phyloP scores from a whole-genome alignment of 2,797 vertebrate genomes.

The Tadarida brasiliensis region DNA sequence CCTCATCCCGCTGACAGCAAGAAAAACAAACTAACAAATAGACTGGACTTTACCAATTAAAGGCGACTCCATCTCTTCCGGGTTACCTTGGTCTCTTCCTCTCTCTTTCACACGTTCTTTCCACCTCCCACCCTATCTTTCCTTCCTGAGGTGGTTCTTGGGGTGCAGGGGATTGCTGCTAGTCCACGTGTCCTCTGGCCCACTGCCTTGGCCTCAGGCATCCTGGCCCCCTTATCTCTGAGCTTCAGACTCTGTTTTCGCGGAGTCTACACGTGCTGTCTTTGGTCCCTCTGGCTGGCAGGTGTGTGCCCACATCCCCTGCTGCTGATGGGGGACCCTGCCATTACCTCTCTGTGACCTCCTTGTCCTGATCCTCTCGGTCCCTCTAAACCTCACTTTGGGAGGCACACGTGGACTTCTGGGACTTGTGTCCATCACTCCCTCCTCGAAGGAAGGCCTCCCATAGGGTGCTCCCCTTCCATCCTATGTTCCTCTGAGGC shows the following conservation, averaged over 20 bases:
- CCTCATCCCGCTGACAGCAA: background rate
- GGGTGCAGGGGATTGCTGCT: background rate
- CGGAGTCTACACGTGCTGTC: background rate
- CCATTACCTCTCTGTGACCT: background rate
- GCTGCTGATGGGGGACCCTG: background rate
- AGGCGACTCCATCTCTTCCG: background rate
- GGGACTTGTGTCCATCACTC: background rate
- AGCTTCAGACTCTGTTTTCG: background rate
- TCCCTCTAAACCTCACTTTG: background rate
- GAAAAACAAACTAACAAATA: background rate
- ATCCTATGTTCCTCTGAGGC: accelerated
- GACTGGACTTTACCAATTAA: background rate
- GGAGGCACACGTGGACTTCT: background rate
- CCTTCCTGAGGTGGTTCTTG: background rate
- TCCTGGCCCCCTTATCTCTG: background rate
- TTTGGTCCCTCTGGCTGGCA: background rate
- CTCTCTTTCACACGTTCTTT: background rate
- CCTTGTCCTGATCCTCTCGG: background rate
- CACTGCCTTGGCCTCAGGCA: background rate
- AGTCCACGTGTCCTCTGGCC: background rate
- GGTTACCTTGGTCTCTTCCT: background rate
- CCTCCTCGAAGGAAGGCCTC: background rate
- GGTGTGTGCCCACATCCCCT: background rate
- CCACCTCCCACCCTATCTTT: background rate
- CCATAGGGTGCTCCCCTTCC: background rate